Evolutionary conservation across 1,140 invertebrate species (phyloP), one percentile per base, ranked within the genome.

Genomic region (Papilio aristodemus): DNA sequence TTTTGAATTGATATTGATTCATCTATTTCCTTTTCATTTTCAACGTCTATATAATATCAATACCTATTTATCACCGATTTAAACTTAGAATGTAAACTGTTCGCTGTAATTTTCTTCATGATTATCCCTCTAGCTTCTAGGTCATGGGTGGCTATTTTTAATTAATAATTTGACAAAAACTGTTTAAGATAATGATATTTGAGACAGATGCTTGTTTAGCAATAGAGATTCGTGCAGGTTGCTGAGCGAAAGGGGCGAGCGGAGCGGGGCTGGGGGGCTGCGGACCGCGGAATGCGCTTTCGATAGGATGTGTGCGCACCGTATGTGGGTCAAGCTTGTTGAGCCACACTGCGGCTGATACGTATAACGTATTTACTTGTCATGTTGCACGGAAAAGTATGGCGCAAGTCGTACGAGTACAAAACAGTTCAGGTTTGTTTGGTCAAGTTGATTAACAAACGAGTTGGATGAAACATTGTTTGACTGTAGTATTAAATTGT

Each of bases 261-360:
- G 36, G 59, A 11, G 59, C 9, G 14, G 36, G 13, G 0, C 11
- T 13, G 14, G 39, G 41, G 41, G 14, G 41, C 14, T 54, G 11
- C 46, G 9, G 39, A 50, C 69, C 71, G 63, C 67, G 68, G 72
- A 76, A 79, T 75, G 72, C 68, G 68, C 72, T 74, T 77, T 72
- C 63, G 69, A 68, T 69, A 70, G 64, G 72, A 72, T 67, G 68
- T 68, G 37, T 60, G 37, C 17, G 36, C 39, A 57, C 57, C 60
- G 17, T 11, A 58, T 70, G 64, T 70, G 67, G 63, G 63, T 66
- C 63, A 66, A 50, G 39, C 63, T 66, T 66, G 63, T 66, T 66
- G 63, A 66, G 39, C 62, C 62, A 64, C 27, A 64, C 38, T 64
- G 39, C 27, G 39, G 63, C n/a, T 32, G 63, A 66, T 66, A 66